phyloP scores from a whole-genome alignment of 2,113 vertebrate species.

The Nettapus auritus region DNA sequence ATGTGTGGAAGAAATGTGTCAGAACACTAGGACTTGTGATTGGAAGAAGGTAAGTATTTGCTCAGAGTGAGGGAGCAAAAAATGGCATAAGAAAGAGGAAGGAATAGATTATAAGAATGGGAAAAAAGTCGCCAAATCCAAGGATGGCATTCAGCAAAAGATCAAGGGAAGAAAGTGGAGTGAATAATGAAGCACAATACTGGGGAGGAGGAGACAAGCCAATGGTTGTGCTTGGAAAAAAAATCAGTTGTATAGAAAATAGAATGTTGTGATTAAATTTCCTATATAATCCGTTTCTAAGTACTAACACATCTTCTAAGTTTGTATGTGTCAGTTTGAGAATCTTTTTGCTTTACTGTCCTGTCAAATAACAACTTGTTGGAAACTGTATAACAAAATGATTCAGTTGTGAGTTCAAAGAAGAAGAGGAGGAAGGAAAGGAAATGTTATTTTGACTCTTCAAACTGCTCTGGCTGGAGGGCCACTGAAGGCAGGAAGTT shows the following conservation, averaged over 20 bases:
- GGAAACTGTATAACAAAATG: not conserved
- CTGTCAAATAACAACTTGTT: not conserved
- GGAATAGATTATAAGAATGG: not conserved
- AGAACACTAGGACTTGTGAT: not conserved
- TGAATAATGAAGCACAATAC: not conserved
- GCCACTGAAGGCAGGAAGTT: not conserved
- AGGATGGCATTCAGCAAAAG: not conserved
- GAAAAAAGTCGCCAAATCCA: not conserved
- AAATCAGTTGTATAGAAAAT: not conserved
- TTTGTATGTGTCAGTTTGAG: not conserved
- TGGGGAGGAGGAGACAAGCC: not conserved
- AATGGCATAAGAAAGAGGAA: not conserved
- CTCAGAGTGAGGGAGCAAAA: not conserved
- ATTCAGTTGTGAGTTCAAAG: not conserved
- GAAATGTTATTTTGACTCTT: not conserved
- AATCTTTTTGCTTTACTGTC: not conserved
- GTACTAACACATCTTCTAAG: not conserved
- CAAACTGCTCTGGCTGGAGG: not conserved
- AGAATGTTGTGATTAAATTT: not conserved
- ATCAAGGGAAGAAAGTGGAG: not conserved
- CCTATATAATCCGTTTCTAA: not conserved
- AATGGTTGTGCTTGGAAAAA: not conserved
- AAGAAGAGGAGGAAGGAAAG: not conserved
- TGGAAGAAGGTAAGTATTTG: rapidly evolving
- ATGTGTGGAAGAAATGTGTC: not conserved